phyloP scores from a whole-genome alignment of 2,888 invertebrate species.

The Ariolimax columbianus region DNA sequence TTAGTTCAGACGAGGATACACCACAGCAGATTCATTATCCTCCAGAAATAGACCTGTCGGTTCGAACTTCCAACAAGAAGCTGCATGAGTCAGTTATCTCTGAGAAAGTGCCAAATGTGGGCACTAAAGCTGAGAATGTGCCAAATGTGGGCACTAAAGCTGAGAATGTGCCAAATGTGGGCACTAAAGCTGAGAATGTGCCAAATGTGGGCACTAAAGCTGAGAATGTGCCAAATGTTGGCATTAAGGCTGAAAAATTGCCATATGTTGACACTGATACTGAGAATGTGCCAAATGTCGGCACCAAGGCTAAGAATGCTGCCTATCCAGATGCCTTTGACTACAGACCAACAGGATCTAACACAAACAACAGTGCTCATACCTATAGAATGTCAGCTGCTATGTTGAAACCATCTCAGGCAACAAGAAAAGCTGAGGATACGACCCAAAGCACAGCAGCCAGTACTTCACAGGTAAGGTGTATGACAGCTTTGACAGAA shows the following conservation, averaged over 20 bases:
- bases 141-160: too few species aligned
- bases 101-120: neutral
- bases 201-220: neutral
- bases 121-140: neutral
- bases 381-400: neutral
- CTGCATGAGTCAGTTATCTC: neutral
- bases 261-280: neutral
- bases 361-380: slow-evolving; percentile 20
- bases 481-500: neutral
- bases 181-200: too few species aligned
- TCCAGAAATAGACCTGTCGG: slow-evolving; percentile 39
- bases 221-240: neutral
- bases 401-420: neutral
- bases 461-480: slow-evolving; percentile 19
- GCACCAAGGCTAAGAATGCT: too few species aligned
- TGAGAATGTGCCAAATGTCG: neutral
- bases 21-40: slow-evolving; percentile 43
- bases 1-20: slow-evolving; percentile 2
- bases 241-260: neutral
- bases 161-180: too few species aligned
- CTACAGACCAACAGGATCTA: neutral
- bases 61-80: neutral
- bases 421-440: neutral
- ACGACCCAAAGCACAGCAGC: neutral
- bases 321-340: neutral